A percentile compares a stretch with the other conserved stretches of the same genome.
Conservation (phyloP, 2,888 invertebrate species). For the Drosophila recens region DNA sequence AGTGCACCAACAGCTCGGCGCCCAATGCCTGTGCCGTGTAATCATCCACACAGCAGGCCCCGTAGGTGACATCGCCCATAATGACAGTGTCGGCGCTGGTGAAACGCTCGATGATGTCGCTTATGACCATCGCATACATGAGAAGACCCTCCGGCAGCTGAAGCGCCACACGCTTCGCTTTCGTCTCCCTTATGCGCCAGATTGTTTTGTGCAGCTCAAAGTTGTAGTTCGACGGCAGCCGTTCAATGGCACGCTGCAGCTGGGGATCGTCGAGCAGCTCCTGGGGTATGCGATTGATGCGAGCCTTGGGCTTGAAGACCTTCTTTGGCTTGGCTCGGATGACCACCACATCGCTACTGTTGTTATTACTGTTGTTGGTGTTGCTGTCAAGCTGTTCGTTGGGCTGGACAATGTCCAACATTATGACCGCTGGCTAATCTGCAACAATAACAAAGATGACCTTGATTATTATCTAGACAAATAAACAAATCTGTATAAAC, state of each 20-base stretch:
- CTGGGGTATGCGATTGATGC: slow-evolving; percentile 92
- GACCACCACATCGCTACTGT: slow-evolving; percentile 86
- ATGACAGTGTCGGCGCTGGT: slow-evolving; percentile 96
- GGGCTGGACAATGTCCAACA: slow-evolving; percentile 80
- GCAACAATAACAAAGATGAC: slow-evolving; percentile 23
- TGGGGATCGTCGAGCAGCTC: slow-evolving; percentile 91
- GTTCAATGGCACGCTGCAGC: slow-evolving; percentile 90
- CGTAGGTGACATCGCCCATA: slow-evolving; percentile 99
- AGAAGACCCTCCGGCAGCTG: slow-evolving; percentile 99
- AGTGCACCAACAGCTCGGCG: slow-evolving; percentile 96
- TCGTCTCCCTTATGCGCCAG: slow-evolving; percentile 95
- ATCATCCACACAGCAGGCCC: slow-evolving; percentile 99
- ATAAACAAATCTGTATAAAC: background rate
- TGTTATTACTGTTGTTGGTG: slow-evolving; percentile 22
- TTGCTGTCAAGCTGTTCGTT: slow-evolving; percentile 33
- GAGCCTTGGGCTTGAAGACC: slow-evolving; percentile 91
- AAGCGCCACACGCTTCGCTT: slow-evolving; percentile 94
- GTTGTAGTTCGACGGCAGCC: slow-evolving; percentile 96
- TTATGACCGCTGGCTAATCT: slow-evolving; percentile 41
- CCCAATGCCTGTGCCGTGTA: slow-evolving; percentile 95
- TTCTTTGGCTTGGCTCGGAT: slow-evolving; percentile 93
- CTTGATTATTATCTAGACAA: slow-evolving; percentile 9
- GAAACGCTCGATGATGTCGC: slow-evolving; percentile 96
- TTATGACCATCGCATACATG: slow-evolving; percentile 96
- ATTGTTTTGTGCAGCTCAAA: slow-evolving; percentile 99